phyloP scores from a whole-genome alignment of 2,888 invertebrate genomes.

The Aspidiotus rigidus region DNA sequence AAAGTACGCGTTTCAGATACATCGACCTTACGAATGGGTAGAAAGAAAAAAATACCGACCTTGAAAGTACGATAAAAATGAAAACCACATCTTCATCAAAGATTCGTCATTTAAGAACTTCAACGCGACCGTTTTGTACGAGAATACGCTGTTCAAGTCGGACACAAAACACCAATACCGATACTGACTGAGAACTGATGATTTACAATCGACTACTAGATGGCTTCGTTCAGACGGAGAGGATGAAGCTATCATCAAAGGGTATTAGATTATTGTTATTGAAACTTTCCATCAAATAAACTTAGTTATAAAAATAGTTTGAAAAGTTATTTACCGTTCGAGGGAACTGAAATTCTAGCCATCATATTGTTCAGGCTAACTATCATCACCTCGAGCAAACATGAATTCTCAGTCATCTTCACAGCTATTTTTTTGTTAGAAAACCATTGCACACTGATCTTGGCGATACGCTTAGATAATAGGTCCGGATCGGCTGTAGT shows the following conservation, averaged over 20 bases:
- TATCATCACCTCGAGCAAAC: conserved; percentile 86
- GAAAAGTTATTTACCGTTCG: background rate
- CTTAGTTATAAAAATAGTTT: conserved; percentile 57
- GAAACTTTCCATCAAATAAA: background rate
- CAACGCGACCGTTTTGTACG: conserved; percentile 82
- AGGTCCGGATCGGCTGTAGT: conserved; percentile 78
- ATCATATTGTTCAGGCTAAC: conserved; percentile 85
- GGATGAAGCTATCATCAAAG: too few species aligned
- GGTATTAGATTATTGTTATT: conserved; percentile 46
- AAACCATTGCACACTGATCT: conserved; percentile 92
- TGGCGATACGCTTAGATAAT: conserved; percentile 89
- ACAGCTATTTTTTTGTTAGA: conserved; percentile 85
- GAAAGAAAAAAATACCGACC: conserved; percentile 58
- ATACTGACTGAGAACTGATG: conserved; percentile 90
- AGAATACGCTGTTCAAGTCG: conserved; percentile 90
- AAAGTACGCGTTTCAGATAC: background rate
- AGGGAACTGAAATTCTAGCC: conserved; percentile 75
- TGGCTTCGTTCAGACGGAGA: background rate
- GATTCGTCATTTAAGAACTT: conserved; percentile 80
- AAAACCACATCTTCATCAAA: conserved; percentile 89
- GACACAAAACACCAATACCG: conserved; percentile 97
- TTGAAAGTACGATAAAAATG: conserved; percentile 88
- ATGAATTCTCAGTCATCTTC: conserved; percentile 81
- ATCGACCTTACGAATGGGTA: background rate
- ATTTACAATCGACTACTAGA: conserved; percentile 78